Evolutionary conservation across 2,888 invertebrate genomes (phyloP).

Genomic region (Heliconius hortense): DNA sequence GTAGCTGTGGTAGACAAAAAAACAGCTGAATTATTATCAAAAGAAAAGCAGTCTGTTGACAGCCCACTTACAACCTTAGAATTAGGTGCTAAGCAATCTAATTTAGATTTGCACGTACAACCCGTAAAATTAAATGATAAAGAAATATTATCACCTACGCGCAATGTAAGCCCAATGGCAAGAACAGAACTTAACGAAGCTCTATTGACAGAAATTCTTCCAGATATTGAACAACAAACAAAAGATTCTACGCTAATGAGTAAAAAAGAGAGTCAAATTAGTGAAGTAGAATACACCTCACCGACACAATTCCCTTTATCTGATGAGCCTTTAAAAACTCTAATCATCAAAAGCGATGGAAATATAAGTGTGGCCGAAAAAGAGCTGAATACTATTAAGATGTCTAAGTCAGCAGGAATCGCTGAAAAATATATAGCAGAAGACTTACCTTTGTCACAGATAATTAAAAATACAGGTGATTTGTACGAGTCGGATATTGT

Average conservation of each 20-base stretch:
- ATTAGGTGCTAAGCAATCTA: background rate
- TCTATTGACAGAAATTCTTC: background rate
- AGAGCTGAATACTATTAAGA: slow-evolving; percentile 56
- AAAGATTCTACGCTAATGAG: background rate
- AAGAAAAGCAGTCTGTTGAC: background rate
- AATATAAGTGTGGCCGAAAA: slow-evolving; percentile 48
- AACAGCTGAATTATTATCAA: background rate
- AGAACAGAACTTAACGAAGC: background rate
- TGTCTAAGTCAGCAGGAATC: slow-evolving; percentile 40
- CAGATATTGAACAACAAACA: background rate
- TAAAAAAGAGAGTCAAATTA: background rate
- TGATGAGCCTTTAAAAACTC: slow-evolving; percentile 53
- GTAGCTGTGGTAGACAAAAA: background rate
- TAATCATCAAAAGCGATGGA: slow-evolving; percentile 52
- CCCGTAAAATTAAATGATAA: background rate
- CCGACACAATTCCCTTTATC: slow-evolving; percentile 30
- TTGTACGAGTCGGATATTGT: slow-evolving; percentile 11
- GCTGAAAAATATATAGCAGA: slow-evolving; percentile 38
- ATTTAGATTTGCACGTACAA: background rate
- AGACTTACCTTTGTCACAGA: slow-evolving; percentile 27
- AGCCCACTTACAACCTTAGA: background rate
- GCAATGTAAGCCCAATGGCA: too few relatives aligned
- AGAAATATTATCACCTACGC: background rate
- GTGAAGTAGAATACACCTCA: slow-evolving; percentile 1
- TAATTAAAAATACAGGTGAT: background rate